Conservation (phyloP, 2,888 invertebrate species). For the Philhelius pedissequus region DNA sequence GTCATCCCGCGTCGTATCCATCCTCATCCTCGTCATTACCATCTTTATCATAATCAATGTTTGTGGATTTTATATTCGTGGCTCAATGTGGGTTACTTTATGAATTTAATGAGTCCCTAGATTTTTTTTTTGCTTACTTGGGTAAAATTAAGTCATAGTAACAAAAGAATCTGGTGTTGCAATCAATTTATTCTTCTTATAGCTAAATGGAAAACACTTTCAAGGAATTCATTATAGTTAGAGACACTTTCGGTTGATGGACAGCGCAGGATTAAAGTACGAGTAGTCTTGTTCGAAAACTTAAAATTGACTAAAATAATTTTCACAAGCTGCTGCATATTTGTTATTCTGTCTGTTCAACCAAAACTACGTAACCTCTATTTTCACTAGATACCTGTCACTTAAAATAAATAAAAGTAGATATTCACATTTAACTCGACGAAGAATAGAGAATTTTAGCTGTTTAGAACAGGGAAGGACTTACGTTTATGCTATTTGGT, state of each 20-base stretch:
- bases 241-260: background rate
- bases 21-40: background rate
- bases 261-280: too few relatives aligned
- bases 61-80: background rate
- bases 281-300: background rate
- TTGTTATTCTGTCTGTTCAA: background rate
- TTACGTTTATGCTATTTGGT: too few relatives aligned
- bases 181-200: background rate
- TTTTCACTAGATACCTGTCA: background rate
- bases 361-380: background rate
- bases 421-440: background rate
- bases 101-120: conserved; percentile 61
- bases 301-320: background rate
- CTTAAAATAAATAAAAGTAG: background rate
- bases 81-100: conserved; percentile 39
- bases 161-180: background rate
- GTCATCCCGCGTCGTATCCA: too few relatives aligned
- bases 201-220: background rate
- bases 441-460: conserved; percentile 12
- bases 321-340: background rate
- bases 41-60: background rate
- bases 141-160: conserved; percentile 26
- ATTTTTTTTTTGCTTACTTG: background rate
- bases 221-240: background rate
- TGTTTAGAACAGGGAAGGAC: conserved; percentile 13